A percentile compares a stretch with the other conserved stretches of the same genome.
phyloP scores from a whole-genome alignment of 2,888 invertebrate species.

The Onthophagus sagittarius region DNA sequence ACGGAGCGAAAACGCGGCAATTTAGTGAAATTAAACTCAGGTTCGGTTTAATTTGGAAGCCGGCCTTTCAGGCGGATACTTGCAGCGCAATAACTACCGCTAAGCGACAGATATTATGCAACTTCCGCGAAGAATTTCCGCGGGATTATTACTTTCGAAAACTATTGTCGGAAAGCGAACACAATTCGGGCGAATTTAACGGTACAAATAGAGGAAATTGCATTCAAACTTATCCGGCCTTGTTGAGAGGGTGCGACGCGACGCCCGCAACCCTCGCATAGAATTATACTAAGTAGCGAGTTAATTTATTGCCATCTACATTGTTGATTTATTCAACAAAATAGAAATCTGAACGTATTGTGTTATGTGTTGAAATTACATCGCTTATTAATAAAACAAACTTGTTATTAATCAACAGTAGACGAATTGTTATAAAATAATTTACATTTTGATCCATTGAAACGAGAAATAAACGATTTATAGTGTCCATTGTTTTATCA shows the following conservation, averaged over 20 bases:
- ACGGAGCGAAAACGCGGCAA: background rate
- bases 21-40: background rate
- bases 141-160: background rate
- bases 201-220: background rate
- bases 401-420: background rate
- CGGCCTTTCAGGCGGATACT: background rate
- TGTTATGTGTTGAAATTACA: too few species aligned
- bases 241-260: background rate
- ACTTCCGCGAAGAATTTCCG: slow-evolving; percentile 2
- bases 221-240: background rate
- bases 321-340: background rate
- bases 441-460: background rate
- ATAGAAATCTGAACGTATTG: too few species aligned
- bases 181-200: background rate
- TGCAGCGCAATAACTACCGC: slow-evolving; percentile 4
- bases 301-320: background rate
- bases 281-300: background rate
- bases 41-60: slow-evolving; percentile 5
- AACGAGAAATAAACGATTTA: background rate
- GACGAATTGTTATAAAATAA: background rate
- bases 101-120: slow-evolving; percentile 10
- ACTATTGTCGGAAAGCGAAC: background rate
- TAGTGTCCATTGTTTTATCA: too few species aligned
- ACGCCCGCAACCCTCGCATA: background rate
- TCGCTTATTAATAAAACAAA: too few species aligned